Percentiles rank a stretch among this genome's conserved stretches.
phyloP scores from a whole-genome alignment of 2,113 vertebrate genomes.

The Pedionomus torquatus region DNA sequence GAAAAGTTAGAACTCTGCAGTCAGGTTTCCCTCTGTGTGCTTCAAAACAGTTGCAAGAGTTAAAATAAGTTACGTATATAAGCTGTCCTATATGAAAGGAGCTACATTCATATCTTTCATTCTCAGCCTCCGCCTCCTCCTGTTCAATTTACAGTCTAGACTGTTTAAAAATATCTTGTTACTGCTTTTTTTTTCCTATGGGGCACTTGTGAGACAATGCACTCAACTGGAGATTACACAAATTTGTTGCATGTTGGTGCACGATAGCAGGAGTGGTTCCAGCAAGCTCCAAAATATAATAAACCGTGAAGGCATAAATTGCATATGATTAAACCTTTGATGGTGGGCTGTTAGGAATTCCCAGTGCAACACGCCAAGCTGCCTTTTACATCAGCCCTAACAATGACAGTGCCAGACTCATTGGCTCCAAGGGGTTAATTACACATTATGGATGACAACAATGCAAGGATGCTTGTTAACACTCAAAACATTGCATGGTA shows the following conservation, averaged over 20 bases:
- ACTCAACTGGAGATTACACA: conserved; percentile 29
- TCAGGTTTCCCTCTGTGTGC: neutral
- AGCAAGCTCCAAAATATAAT: conserved; percentile 40
- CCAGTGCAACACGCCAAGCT: neutral
- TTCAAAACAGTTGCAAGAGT: neutral
- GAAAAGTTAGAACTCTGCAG: neutral
- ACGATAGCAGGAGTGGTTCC: conserved; percentile 45
- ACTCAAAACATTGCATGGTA: neutral
- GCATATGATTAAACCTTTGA: conserved; percentile 56
- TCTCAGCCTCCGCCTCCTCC: conserved; percentile 20
- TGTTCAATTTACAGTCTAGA: conserved; percentile 56
- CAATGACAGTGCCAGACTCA: conserved; percentile 23
- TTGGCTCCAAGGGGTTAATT: conserved; percentile 71
- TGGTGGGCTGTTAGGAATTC: conserved; percentile 62
- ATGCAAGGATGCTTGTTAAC: conserved; percentile 40
- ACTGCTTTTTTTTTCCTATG: neutral
- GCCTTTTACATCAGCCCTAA: conserved; percentile 34
- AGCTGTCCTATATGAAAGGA: neutral
- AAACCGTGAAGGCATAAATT: conserved; percentile 49
- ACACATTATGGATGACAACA: conserved; percentile 35
- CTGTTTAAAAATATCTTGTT: conserved; percentile 37
- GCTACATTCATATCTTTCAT: neutral
- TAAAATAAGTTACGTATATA: neutral
- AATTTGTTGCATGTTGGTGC: conserved; percentile 36
- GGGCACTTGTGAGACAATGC: conserved; percentile 51